Conservation (phyloP, 2,113 vertebrate genomes). For the Lampris megalopsis region DNA sequence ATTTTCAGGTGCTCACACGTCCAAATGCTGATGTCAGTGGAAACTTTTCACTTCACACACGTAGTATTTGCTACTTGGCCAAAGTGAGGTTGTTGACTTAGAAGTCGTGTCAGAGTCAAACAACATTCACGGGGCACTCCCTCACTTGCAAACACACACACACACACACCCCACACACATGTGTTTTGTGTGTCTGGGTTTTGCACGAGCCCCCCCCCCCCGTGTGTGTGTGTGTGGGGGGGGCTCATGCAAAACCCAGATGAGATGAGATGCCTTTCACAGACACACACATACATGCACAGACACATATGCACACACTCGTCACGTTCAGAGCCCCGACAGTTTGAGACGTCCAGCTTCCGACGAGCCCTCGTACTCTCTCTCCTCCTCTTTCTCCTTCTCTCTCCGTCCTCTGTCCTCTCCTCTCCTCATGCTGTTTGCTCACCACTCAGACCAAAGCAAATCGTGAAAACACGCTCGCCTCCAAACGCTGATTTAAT, state of each 20-base stretch:
- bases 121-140: slow-evolving; percentile 8
- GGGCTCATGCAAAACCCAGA: slow-evolving; percentile 39
- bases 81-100: slow-evolving; percentile 55
- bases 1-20: slow-evolving; percentile 45
- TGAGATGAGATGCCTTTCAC: slow-evolving; percentile 50
- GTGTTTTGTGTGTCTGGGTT: too few relatives aligned
- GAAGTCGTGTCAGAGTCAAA: slow-evolving; percentile 59
- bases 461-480: slow-evolving; percentile 68
- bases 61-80: slow-evolving; percentile 45
- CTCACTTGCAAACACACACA: neutral
- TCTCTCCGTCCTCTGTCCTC: neutral
- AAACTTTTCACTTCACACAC: slow-evolving; percentile 54
- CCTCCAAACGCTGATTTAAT: slow-evolving; percentile 79
- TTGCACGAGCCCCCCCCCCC: too few relatives aligned
- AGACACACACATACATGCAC: neutral
- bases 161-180: neutral
- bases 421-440: slow-evolving; percentile 37
- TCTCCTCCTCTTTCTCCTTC: slow-evolving; percentile 9
- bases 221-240: slow-evolving; percentile 1
- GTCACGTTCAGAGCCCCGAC: slow-evolving; percentile 34
- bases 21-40: slow-evolving; percentile 71
- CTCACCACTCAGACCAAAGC: slow-evolving; percentile 66
- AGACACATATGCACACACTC: neutral
- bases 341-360: slow-evolving; percentile 54
- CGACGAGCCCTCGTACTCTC: slow-evolving; percentile 59